phyloP scores from a whole-genome alignment of 2,888 invertebrate genomes.

The Microctonus brassicae region DNA sequence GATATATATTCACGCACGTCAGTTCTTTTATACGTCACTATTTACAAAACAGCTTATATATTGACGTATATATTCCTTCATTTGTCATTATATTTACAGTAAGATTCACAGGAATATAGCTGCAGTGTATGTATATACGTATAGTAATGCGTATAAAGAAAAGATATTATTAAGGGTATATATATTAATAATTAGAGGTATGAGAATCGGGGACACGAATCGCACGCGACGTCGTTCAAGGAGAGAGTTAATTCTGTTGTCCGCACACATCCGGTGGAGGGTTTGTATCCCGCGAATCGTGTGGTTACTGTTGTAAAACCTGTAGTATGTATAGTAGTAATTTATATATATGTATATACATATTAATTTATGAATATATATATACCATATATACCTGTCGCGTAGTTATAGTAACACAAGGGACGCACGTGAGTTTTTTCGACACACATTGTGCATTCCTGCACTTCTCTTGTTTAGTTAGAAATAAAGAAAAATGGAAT shows the following conservation, averaged over 20 bases:
- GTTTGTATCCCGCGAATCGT: constrained; percentile 36
- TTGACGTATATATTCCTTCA: too few species aligned
- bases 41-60: too few species aligned
- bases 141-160: background rate
- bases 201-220: constrained; percentile 37
- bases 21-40: too few species aligned
- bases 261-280: constrained; percentile 46
- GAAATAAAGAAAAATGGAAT: background rate
- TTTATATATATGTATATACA: too few species aligned
- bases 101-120: background rate
- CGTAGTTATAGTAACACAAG: constrained; percentile 9
- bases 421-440: constrained; percentile 22
- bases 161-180: constrained; percentile 10
- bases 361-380: too few species aligned
- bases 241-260: constrained; percentile 35
- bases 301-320: constrained; percentile 37
- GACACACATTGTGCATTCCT: constrained; percentile 16
- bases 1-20: too few species aligned
- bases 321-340: constrained; percentile 8
- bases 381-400: too few species aligned
- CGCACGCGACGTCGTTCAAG: constrained; percentile 41
- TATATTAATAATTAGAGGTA: constrained; percentile 28
- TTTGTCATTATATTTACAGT: background rate
- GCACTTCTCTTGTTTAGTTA: constrained; percentile 16
- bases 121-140: too few species aligned